Conservation (phyloP, 1,140 invertebrate genomes). For the Habropoda laboriosa region DNA sequence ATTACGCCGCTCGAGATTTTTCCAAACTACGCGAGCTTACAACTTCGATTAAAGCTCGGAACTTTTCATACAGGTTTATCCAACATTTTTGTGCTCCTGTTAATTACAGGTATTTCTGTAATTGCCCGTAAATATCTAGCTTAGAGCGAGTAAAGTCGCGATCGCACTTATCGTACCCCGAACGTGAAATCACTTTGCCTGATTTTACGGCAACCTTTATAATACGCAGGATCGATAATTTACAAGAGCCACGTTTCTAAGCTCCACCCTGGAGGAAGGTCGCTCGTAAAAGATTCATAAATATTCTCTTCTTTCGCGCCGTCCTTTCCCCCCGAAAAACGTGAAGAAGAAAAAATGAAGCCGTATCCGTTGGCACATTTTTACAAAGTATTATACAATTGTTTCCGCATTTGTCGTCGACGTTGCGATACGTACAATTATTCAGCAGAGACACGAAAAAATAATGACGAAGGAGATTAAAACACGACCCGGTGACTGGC, state of each 20-base stretch:
- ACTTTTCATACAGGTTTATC: not conserved
- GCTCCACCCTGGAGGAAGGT: not conserved
- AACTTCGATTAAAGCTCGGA: no score
- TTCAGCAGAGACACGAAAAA: no score
- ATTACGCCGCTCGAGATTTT: not conserved
- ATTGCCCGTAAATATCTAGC: no score
- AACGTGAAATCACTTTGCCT: not conserved
- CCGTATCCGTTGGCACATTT: no score
- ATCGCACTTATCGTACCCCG: no score
- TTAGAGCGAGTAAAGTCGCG: no score
- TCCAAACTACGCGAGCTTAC: not conserved
- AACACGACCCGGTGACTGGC: no score
- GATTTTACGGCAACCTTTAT: not conserved
- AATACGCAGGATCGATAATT: not conserved
- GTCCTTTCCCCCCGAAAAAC: not conserved
- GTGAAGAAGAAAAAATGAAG: not conserved
- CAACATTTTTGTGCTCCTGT: no score
- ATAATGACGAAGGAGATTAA: no score
- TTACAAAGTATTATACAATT: not conserved
- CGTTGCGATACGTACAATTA: no score
- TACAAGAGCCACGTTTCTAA: not conserved
- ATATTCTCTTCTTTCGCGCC: not conserved
- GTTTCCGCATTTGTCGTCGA: no score
- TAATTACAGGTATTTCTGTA: no score
- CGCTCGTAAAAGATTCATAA: not conserved